Percentiles rank a stretch among this genome's conserved stretches.
phyloP scores from a whole-genome alignment of 2,797 vertebrate species.

The Buceros bicornis region DNA sequence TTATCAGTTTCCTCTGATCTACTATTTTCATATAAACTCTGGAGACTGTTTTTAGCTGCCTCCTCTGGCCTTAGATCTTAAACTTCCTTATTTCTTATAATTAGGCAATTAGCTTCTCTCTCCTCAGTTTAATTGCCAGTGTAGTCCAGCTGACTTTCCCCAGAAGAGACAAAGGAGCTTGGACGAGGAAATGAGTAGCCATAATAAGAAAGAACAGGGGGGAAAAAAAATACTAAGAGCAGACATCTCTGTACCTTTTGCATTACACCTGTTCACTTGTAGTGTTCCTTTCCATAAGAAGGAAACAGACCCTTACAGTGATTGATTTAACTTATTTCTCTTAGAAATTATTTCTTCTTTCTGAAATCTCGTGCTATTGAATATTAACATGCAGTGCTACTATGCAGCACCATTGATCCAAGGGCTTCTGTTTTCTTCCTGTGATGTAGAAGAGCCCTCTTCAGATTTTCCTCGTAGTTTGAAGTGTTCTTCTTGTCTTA shows the following conservation, averaged over 20 bases:
- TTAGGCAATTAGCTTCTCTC: conserved; percentile 48
- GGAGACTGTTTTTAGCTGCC: conserved; percentile 25
- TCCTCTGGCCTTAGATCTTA: conserved; percentile 24
- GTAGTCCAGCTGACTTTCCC: conserved; percentile 5
- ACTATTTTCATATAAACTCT: background rate
- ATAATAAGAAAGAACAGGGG: conserved; percentile 2
- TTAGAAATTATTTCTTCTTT: background rate
- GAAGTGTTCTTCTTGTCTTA: background rate
- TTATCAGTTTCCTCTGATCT: background rate
- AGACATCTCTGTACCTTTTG: background rate
- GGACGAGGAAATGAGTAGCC: background rate
- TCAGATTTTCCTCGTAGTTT: background rate
- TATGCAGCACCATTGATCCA: background rate
- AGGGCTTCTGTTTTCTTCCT: background rate
- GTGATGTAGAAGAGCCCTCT: background rate
- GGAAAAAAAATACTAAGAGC: background rate
- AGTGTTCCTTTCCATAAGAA: background rate
- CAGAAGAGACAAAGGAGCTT: conserved; percentile 32
- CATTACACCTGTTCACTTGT: background rate
- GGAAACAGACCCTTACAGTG: background rate
- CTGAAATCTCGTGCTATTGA: background rate
- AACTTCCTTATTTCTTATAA: conserved; percentile 56
- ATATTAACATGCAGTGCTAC: background rate
- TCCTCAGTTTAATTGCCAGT: conserved; percentile 41
- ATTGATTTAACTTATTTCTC: background rate